Base-by-base conservation (phyloP, 2,797 vertebrate genomes). In the Philypnodon macrostomus region DNA sequence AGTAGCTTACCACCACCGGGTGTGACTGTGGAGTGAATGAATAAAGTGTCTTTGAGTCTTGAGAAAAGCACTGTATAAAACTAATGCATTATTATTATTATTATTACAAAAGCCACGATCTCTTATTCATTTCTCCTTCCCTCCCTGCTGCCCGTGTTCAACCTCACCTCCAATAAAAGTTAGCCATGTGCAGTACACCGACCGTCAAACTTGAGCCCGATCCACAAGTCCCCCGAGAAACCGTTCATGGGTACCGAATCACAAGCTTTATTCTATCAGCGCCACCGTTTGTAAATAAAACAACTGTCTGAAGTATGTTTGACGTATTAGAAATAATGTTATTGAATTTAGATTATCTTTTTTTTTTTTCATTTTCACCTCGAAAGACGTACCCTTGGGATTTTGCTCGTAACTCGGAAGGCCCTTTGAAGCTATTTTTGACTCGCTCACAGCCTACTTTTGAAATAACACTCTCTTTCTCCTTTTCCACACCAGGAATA, bases 361-460 rank as follows among this genome's bases (percentile, higher is more conserved):
- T 46, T 44, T 50, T 55, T 37, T 46, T 42, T 50, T 45, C 52
- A 35, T 52, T 51, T 48, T 62, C 46, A 73, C 71, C 76, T 84
- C 71, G 63, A 58, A 79, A 66, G 60, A 50, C 69, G 58, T 42
- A 52, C 79, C 77, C 76, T 58, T 51, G 79, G 80, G 80, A 84
- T 70, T 85, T 74, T 76, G 57, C 75, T 78, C 77, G 79, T 54
- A 78, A 73, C 55, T 77, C 61, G 47, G 60, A 72, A 62, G 72
- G 38, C 7, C 70, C 74, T 85, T 84, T 85, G 78, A 81, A 83
- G 85, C 79, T 87, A 84, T 87, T 88, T 87, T 63, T 75, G 79
- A 84, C 79, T 80, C 49, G 49, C 56, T 73, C 80, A n/a, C n/a
- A 88, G 76, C 85, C 83, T 84, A 86, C 83, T 85, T 87, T 67